Conservation (phyloP, 2,797 vertebrate genomes). For the Sylvilagus floridanus region DNA sequence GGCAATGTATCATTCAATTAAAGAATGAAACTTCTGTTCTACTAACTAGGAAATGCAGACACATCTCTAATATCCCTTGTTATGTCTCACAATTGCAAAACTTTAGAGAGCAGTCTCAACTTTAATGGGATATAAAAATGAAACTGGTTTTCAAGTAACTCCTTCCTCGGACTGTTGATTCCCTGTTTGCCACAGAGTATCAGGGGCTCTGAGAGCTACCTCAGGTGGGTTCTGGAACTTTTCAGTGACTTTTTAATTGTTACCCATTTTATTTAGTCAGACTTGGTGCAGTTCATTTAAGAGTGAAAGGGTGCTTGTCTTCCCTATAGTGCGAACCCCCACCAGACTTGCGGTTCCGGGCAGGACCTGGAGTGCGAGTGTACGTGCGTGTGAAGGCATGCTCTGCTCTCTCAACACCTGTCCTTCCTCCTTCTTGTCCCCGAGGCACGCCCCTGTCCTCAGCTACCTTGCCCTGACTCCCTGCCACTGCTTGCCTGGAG, state of each 20-base stretch:
- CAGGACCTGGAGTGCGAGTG: background rate
- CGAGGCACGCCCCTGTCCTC: background rate
- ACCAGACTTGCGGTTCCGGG: background rate
- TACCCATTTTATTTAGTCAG: background rate
- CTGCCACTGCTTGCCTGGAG: background rate
- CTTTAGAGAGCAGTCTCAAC: background rate
- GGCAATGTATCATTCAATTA: background rate
- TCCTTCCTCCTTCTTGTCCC: background rate
- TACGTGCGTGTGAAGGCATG: background rate
- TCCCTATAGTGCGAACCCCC: background rate
- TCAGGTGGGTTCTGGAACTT: background rate
- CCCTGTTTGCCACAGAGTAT: background rate
- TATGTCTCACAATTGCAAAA: background rate
- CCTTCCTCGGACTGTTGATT: background rate
- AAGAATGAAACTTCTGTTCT: conserved; percentile 29
- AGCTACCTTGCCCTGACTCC: background rate
- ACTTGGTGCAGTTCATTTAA: background rate
- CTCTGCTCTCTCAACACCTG: background rate
- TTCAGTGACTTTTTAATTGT: background rate
- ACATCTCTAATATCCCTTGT: background rate
- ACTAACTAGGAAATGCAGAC: background rate
- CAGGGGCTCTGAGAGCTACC: background rate
- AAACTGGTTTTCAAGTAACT: background rate
- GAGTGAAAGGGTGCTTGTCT: background rate
- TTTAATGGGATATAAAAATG: background rate